Conservation (phyloP, 1,140 invertebrate species). For the Nylanderia fulva region DNA sequence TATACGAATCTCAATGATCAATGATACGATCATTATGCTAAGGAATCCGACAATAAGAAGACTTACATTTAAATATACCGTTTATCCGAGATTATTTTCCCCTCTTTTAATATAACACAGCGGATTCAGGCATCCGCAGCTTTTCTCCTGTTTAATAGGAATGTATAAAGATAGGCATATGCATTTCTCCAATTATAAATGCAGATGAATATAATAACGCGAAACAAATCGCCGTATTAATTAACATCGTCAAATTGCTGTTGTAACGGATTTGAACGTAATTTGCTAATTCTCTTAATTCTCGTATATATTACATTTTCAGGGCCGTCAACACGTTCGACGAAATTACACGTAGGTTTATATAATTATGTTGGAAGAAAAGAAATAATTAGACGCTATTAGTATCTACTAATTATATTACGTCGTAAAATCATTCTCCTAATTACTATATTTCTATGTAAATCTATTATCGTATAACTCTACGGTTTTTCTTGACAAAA, state of each 20-base stretch:
- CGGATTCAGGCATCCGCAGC: slow-evolving; percentile 44
- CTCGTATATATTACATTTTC: background rate
- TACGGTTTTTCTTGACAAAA: background rate
- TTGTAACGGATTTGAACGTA: slow-evolving; percentile 23
- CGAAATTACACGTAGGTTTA: background rate
- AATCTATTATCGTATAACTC: background rate
- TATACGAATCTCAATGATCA: slow-evolving; percentile 16
- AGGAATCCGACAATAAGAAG: slow-evolving; percentile 62
- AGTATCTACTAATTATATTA: background rate
- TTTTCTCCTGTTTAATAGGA: background rate
- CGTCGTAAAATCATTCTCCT: slow-evolving; percentile 2
- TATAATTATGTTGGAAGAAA: background rate
- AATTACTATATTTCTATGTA: background rate
- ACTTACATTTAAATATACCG: slow-evolving; percentile 17
- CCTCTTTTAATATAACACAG: background rate
- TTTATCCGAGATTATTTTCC: slow-evolving; percentile 57
- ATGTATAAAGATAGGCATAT: background rate
- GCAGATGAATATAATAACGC: slow-evolving; percentile 11
- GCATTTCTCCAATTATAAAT: slow-evolving; percentile 20
- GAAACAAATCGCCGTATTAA: slow-evolving; percentile 41
- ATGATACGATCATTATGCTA: slow-evolving; percentile 60
- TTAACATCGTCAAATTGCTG: slow-evolving; percentile 6
- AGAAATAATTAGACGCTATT: background rate
- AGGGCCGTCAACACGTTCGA: background rate
- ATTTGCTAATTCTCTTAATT: slow-evolving; percentile 25